Conservation (phyloP, 2,888 invertebrate species). For the Coelinius sp. region DNA sequence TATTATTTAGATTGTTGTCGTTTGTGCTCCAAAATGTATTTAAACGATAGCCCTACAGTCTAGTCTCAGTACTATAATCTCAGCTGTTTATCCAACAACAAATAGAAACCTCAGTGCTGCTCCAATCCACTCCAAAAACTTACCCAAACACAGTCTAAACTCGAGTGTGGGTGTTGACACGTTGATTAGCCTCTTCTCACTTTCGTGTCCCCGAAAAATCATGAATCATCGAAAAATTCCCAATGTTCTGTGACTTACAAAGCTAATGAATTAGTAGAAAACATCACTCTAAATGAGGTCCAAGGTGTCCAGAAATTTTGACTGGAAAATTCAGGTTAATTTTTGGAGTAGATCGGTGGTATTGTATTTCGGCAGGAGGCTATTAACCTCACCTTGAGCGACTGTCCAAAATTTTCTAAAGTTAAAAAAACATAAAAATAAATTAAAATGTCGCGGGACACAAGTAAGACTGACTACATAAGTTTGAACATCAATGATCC, state of each 20-base stretch:
- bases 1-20: no score
- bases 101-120: neutral
- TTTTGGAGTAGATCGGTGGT: neutral
- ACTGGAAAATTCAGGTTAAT: neutral
- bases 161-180: neutral
- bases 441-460: slow-evolving; percentile 62
- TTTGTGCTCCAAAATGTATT: neutral
- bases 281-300: neutral
- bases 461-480: slow-evolving; percentile 62
- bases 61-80: neutral
- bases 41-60: neutral
- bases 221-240: neutral
- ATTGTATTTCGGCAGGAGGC: neutral
- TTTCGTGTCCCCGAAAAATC: neutral
- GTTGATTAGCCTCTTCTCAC: neutral
- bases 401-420: neutral
- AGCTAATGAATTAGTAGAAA: neutral
- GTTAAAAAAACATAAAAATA: slow-evolving; percentile 52
- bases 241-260: neutral
- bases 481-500: slow-evolving; percentile 66
- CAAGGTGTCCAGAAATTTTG: neutral
- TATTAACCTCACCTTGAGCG: slow-evolving; percentile 9
- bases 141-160: no score
- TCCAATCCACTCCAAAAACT: no score
- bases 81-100: slow-evolving; percentile 3